phyloP scores from a whole-genome alignment of 2,113 vertebrate genomes.

The Charadrius vociferus region DNA sequence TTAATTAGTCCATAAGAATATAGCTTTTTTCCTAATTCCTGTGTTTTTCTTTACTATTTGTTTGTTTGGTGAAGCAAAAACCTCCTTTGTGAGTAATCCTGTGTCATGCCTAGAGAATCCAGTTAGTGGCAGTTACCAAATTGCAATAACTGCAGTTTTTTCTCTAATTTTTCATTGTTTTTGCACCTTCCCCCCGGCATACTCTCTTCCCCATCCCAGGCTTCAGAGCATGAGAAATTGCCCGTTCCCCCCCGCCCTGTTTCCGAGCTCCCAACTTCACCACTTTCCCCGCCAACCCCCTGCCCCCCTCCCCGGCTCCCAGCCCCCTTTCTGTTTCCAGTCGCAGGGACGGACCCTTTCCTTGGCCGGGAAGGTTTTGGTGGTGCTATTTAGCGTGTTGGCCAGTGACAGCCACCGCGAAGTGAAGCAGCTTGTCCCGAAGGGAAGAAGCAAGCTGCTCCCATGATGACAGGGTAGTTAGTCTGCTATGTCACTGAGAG shows the following conservation, averaged over 20 bases:
- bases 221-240: background rate
- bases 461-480: fast-evolving
- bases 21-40: background rate
- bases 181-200: background rate
- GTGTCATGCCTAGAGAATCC: background rate
- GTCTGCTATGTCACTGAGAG: background rate
- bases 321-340: background rate
- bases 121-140: background rate
- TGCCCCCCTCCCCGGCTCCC: fast-evolving
- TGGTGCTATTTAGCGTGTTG: background rate
- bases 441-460: background rate
- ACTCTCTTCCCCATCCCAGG: background rate
- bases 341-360: background rate
- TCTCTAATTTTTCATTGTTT: background rate
- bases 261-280: background rate
- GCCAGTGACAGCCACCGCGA: background rate
- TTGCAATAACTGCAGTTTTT: background rate
- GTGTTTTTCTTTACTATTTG: background rate
- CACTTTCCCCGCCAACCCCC: background rate
- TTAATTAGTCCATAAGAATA: background rate
- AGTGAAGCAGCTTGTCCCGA: background rate
- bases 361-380: background rate
- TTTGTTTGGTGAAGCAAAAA: background rate
- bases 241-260: background rate
- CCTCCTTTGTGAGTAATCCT: background rate